Evolutionary conservation across 2,888 invertebrate species (phyloP).

Genomic region (Cantharis flavilabris): DNA sequence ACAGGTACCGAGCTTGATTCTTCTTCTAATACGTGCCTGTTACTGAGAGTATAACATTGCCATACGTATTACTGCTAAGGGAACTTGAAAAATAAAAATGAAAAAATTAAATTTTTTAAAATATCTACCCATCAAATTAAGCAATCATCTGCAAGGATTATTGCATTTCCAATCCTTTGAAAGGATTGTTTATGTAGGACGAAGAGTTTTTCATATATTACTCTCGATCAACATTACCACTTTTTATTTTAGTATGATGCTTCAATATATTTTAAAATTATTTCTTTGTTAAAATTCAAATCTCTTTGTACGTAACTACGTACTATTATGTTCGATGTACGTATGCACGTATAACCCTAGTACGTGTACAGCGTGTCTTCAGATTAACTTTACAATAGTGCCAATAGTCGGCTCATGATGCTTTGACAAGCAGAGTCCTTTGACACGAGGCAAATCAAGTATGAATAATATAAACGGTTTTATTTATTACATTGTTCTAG

Average conservation of each 20-base stretch:
- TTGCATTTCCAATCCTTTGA: background rate
- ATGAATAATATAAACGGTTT: background rate
- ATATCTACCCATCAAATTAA: too few relatives aligned
- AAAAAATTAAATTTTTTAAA: too few relatives aligned
- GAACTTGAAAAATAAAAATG: too few relatives aligned
- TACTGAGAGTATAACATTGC: too few relatives aligned
- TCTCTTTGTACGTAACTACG: background rate
- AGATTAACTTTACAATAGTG: background rate
- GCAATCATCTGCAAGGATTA: background rate
- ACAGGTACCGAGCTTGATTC: too few relatives aligned
- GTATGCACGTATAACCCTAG: background rate
- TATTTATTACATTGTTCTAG: background rate
- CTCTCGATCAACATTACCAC: background rate
- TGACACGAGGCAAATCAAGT: too few relatives aligned
- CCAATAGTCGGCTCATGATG: background rate
- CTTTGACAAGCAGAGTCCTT: too few relatives aligned
- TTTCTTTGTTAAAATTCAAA: background rate
- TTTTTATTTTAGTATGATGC: background rate
- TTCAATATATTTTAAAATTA: background rate
- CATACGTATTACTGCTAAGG: too few relatives aligned
- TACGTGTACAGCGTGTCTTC: background rate
- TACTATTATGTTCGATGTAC: background rate
- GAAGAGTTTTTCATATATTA: background rate
- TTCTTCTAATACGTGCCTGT: too few relatives aligned
- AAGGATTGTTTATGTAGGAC: background rate